Evolutionary conservation across 2,113 vertebrate genomes (phyloP).

Genomic region (Potamarius usumacintae): DNA sequence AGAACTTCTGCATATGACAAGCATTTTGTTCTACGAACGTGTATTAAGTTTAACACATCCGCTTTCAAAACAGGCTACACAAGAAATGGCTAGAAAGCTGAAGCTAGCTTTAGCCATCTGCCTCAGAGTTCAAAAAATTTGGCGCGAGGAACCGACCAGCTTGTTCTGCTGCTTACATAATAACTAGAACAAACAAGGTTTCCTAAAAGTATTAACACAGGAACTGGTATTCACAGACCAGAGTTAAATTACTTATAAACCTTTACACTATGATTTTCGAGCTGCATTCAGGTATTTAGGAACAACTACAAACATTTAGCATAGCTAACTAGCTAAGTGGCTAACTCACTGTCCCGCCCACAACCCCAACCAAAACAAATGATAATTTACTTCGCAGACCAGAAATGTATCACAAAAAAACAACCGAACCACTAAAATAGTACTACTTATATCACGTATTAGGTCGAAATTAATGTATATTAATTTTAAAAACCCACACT

Average conservation of each 20-base stretch:
- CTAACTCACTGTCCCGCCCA: slow-evolving; percentile 42
- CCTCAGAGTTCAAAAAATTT: slow-evolving; percentile 34
- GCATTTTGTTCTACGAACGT: no score
- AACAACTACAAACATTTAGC: slow-evolving; percentile 17
- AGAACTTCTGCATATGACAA: neutral
- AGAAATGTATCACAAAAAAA: neutral
- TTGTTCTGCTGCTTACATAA: neutral
- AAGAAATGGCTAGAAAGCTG: neutral
- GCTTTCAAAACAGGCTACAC: neutral
- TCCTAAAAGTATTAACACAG: neutral
- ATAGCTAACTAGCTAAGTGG: slow-evolving; percentile 28
- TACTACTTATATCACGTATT: neutral
- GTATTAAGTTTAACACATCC: neutral
- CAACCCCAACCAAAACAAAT: slow-evolving; percentile 44
- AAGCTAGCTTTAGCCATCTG: neutral
- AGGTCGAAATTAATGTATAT: neutral
- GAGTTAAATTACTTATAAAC: neutral
- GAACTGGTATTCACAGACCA: neutral
- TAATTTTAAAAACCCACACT: neutral
- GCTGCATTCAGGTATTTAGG: neutral
- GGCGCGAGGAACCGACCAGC: slow-evolving; percentile 35
- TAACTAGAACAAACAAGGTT: neutral
- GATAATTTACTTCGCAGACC: neutral
- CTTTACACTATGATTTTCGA: neutral
- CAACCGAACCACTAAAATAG: neutral